These are phyloP conservation scores for Solenopsis fugax DNA, from an alignment of 1,140 invertebrate genomes.

Conservation along the genomic window DNA sequence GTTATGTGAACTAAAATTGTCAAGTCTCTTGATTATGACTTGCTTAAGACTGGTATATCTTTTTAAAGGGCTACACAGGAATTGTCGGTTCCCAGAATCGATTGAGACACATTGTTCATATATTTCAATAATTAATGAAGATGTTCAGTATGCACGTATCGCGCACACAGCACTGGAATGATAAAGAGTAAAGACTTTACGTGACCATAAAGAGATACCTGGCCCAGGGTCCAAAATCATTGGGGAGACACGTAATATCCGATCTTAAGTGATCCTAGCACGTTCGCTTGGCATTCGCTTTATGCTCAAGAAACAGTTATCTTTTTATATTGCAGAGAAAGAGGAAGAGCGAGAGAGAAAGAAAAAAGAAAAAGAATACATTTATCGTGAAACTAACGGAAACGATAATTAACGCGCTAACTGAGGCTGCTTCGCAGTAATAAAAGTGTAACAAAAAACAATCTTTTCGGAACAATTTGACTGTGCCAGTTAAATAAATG, in stretches of 20 bases:
- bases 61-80: not conserved
- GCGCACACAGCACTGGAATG: not conserved
- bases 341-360: not conserved
- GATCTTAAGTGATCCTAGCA: slow-evolving; percentile 8
- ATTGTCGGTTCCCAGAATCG: not conserved
- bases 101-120: not conserved
- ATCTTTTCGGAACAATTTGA: not conserved
- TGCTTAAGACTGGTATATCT: not conserved
- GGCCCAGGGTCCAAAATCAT: slow-evolving; percentile 24
- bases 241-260: slow-evolving; percentile 32
- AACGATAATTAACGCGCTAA: slow-evolving; percentile 12
- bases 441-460: not conserved
- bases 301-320: slow-evolving; percentile 40
- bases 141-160: not conserved
- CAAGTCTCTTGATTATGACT: not conserved
- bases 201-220: slow-evolving; percentile 33
- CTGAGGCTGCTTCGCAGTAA: not conserved
- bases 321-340: slow-evolving; percentile 14
- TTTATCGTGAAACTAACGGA: slow-evolving; percentile 16
- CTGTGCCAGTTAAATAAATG: not conserved
- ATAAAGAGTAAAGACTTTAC: not conserved
- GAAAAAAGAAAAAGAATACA: not conserved
- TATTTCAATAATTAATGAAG: slow-evolving; percentile 25
- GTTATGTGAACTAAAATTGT: not conserved
- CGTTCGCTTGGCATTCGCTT: not conserved